Conservation (phyloP, 2,888 invertebrate genomes). For the Melikaiella ostensackeni region DNA sequence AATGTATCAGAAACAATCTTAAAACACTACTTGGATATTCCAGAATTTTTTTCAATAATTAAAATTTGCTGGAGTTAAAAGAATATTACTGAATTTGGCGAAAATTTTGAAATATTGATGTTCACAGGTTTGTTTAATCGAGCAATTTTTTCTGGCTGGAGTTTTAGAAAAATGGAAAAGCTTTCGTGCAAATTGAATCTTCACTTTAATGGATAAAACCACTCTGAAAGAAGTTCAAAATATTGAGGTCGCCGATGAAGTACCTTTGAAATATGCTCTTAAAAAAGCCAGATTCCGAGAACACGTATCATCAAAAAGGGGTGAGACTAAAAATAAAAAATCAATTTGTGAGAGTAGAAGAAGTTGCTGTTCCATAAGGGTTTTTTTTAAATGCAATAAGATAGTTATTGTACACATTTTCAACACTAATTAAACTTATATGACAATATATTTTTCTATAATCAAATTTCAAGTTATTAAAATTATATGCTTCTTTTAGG, state of each 20-base stretch:
- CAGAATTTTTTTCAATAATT: background rate
- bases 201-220: background rate
- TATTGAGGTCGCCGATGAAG: constrained; percentile 21
- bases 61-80: too few species aligned
- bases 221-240: background rate
- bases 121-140: background rate
- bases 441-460: too few species aligned
- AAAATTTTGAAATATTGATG: too few species aligned
- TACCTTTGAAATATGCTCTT: constrained; percentile 69
- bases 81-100: too few species aligned
- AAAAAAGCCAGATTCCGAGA: constrained; percentile 66
- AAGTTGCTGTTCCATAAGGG: background rate
- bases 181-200: background rate
- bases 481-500: too few species aligned
- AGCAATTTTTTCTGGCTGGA: background rate
- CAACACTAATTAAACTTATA: too few species aligned
- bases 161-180: background rate
- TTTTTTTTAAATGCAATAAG: too few species aligned
- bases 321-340: constrained; percentile 55
- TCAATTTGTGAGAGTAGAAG: constrained; percentile 33
- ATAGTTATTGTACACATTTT: too few species aligned
- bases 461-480: too few species aligned
- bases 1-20: background rate
- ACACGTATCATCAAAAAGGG: constrained; percentile 63
- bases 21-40: background rate